phyloP scores from a whole-genome alignment of 2,113 vertebrate species.

The Petromus typicus region DNA sequence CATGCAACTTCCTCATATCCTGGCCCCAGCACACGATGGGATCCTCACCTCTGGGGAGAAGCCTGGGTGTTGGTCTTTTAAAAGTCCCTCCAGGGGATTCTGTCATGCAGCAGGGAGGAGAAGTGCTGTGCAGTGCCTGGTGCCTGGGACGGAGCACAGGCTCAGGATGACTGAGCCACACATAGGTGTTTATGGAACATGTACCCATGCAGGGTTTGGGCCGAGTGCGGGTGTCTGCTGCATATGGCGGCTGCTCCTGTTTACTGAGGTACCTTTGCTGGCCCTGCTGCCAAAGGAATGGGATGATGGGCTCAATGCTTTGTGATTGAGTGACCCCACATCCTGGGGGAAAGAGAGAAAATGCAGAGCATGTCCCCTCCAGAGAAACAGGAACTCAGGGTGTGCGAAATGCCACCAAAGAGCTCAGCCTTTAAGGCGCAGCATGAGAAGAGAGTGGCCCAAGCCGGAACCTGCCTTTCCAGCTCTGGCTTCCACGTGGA shows the following conservation, averaged over 20 bases:
- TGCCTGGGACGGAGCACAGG: neutral
- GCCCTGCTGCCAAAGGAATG: neutral
- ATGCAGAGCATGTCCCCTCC: neutral
- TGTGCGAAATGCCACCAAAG: neutral
- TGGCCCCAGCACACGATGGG: neutral
- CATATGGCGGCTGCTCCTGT: neutral
- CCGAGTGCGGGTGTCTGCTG: neutral
- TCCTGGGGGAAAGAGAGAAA: neutral
- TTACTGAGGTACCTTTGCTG: neutral
- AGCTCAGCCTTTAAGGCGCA: neutral
- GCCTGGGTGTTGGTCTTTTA: neutral
- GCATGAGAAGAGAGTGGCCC: neutral
- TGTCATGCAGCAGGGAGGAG: neutral
- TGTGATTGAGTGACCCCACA: neutral
- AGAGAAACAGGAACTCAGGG: neutral
- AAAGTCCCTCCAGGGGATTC: neutral
- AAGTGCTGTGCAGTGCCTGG: fast-evolving
- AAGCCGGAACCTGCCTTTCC: fast-evolving
- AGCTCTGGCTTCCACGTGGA: fast-evolving
- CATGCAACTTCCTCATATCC: neutral
- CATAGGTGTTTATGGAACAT: fast-evolving
- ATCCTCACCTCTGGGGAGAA: neutral
- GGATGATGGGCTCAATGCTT: neutral
- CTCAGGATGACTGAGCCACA: fast-evolving
- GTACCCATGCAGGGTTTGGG: neutral